Evolutionary conservation across 2,113 vertebrate species (phyloP).

Genomic region (Neopipo cinnamomea): DNA sequence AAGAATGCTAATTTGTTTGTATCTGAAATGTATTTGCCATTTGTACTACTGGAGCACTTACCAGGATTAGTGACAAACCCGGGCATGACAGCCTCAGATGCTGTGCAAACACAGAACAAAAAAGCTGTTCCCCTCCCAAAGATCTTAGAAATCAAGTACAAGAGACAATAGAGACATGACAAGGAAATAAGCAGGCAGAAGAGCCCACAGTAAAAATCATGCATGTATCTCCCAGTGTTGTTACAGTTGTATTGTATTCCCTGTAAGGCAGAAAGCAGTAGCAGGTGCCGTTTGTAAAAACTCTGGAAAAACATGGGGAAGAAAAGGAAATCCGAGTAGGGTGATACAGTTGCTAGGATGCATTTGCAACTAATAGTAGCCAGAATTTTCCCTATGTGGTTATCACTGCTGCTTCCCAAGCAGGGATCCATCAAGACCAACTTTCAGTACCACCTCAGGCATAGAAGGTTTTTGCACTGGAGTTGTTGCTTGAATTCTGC

Average conservation of each 20-base stretch:
- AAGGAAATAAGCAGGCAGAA: slow-evolving; percentile 44
- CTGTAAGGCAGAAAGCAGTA: background rate
- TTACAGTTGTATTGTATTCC: slow-evolving; percentile 9
- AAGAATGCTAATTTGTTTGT: slow-evolving; percentile 30
- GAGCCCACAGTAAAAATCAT: background rate
- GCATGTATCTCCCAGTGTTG: background rate
- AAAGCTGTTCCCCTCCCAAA: background rate
- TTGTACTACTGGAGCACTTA: slow-evolving; percentile 1
- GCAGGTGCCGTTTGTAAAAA: slow-evolving; percentile 40
- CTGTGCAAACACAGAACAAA: slow-evolving; percentile 9
- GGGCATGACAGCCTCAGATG: background rate
- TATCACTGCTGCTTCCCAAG: background rate
- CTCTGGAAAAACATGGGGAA: background rate
- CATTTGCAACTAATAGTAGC: background rate
- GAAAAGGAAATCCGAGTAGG: background rate
- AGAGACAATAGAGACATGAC: slow-evolving; percentile 25
- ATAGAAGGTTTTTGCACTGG: background rate
- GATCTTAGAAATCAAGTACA: background rate
- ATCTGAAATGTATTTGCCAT: slow-evolving; percentile 16
- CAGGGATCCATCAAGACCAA: background rate
- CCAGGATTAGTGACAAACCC: background rate
- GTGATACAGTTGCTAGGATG: slow-evolving; percentile 20
- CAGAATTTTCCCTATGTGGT: background rate
- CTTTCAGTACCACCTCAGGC: background rate
- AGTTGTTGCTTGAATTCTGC: background rate